Evolutionary conservation across 2,113 vertebrate genomes (phyloP).

Genomic region (Dromaius novaehollandiae): DNA sequence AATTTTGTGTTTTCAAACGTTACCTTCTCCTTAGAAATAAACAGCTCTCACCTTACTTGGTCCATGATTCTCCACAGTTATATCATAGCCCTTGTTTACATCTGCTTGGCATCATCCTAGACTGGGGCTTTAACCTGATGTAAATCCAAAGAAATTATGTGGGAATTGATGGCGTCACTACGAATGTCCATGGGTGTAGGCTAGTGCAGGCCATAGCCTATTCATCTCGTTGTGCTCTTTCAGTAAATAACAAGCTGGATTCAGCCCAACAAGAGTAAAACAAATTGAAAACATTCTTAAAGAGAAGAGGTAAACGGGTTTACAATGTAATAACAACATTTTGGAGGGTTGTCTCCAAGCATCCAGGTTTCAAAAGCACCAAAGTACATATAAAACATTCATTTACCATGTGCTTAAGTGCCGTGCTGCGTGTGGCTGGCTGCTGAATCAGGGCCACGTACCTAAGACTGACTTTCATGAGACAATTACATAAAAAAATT

Average conservation of each 20-base stretch:
- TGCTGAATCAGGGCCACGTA: background rate
- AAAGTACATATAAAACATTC: background rate
- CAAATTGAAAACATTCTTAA: constrained; percentile 55
- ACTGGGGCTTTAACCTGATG: constrained; percentile 19
- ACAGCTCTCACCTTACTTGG: background rate
- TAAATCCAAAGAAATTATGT: background rate
- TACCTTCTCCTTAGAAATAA: background rate
- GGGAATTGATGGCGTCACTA: constrained; percentile 19
- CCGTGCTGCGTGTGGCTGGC: background rate
- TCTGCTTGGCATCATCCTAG: constrained; percentile 51
- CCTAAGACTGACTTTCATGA: constrained; percentile 19
- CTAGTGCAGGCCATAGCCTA: background rate
- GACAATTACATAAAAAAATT: constrained; percentile 15
- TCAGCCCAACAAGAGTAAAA: constrained; percentile 34
- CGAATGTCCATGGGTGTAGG: constrained; percentile 26
- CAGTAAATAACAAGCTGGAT: constrained; percentile 54
- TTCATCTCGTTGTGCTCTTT: constrained; percentile 36
- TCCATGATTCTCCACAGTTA: background rate
- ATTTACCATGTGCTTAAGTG: background rate
- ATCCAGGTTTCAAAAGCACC: constrained; percentile 3
- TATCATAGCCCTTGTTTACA: background rate
- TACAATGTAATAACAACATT: background rate
- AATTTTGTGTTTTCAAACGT: background rate
- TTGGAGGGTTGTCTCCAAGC: constrained; percentile 22
- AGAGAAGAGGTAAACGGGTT: constrained; percentile 29